A percentile compares a stretch with the other conserved stretches of the same genome.
These are phyloP conservation scores for Aviceda subcristata DNA, from an alignment of 2,113 vertebrate genomes.

Conservation along the genomic window DNA sequence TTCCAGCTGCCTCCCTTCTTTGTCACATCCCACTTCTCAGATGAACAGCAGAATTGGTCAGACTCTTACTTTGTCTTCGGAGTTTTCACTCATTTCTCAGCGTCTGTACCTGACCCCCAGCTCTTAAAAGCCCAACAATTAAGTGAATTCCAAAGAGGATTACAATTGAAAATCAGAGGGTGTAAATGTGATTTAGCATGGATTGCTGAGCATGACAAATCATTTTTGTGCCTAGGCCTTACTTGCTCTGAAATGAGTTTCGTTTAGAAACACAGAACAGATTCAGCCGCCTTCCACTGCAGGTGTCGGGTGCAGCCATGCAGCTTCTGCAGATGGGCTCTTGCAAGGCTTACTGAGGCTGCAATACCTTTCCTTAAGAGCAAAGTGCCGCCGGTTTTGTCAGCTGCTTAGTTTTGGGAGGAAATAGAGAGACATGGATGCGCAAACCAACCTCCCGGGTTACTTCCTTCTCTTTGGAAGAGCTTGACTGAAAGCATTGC, in stretches of 20 bases:
- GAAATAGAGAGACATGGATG: fast-evolving
- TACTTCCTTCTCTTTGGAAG: background rate
- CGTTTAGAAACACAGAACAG: background rate
- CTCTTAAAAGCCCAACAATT: slow-evolving; percentile 21
- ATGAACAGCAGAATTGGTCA: background rate
- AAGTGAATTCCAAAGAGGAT: background rate
- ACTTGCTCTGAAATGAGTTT: background rate
- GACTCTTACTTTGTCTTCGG: background rate
- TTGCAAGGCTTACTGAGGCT: background rate
- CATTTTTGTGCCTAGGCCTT: background rate
- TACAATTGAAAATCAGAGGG: slow-evolving; percentile 16
- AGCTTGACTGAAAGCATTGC: background rate
- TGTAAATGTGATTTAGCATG: slow-evolving; percentile 34
- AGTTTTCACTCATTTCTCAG: background rate
- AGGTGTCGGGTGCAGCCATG: background rate
- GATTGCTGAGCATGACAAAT: slow-evolving; percentile 36
- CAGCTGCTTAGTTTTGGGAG: background rate
- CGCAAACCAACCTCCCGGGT: background rate
- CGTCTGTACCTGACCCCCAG: background rate
- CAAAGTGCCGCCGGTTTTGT: background rate
- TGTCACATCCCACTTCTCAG: background rate
- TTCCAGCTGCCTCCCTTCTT: background rate
- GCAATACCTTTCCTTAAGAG: background rate
- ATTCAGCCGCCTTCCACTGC: background rate
- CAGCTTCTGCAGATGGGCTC: background rate